Conservation (phyloP, 2,888 invertebrate genomes). For the Lumbricus terrestris region DNA sequence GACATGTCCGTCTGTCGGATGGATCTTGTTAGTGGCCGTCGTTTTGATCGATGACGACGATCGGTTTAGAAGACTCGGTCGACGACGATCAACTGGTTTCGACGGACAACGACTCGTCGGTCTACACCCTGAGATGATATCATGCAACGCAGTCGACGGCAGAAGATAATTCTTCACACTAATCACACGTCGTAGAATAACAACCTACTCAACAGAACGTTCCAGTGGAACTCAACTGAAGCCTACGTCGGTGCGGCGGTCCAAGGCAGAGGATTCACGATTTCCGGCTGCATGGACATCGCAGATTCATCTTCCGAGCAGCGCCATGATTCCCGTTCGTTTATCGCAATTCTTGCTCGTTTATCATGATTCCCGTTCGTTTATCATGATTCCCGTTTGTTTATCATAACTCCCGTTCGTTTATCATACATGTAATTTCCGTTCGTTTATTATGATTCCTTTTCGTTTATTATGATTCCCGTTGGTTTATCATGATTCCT, state of each 20-base stretch:
- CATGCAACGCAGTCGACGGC: not conserved
- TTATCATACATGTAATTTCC: no score
- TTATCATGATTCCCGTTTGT: no score
- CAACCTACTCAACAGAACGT: not conserved
- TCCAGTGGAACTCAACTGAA: not conserved
- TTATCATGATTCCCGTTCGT: no score
- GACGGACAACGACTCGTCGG: not conserved
- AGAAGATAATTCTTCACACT: not conserved
- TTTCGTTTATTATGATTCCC: no score
- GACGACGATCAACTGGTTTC: not conserved
- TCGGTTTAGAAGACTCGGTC: not conserved
- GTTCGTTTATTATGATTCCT: no score
- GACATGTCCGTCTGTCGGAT: not conserved
- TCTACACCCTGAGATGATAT: not conserved
- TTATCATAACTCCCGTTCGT: no score
- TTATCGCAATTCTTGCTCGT: no score
- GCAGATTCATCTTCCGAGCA: not conserved
- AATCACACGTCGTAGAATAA: not conserved
- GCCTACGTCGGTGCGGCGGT: not conserved
- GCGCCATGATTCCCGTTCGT: not conserved
- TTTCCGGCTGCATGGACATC: not conserved
- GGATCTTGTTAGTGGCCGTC: not conserved
- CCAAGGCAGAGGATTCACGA: not conserved
- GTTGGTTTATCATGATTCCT: no score
- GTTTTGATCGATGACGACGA: not conserved